Evolutionary conservation across 2,797 vertebrate genomes (phyloP), one percentile per base, ranked within the genome.

Genomic region (Benthosema pterotum): DNA sequence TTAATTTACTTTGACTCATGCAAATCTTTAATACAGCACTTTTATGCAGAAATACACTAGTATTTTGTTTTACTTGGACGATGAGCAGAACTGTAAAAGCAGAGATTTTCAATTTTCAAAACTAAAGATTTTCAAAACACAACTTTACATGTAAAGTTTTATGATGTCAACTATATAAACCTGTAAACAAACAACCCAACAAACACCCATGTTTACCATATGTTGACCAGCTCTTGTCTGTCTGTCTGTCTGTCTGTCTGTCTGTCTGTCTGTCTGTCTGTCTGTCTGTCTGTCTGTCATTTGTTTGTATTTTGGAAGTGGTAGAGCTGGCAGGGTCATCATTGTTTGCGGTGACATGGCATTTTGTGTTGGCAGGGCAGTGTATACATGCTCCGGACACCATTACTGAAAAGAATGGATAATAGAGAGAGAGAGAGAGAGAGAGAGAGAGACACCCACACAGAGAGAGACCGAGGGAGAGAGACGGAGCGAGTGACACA

Each of bases 291-390:
- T 13, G 13, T 6, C 8, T 28, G 25, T 16, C 46, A 42, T 42
- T 57, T 80, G 76, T 79, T 71, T 57, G 0, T 61, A 13, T 38
- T 73, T 58, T 58, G 38, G 47, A 55, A 53, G 60, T 15, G 49
- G 17, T 52, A 57, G 65, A 45, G 52, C 13, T 63, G 54, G 42
- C 63, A 6, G 58, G 4, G 55, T 73, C 53, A 19, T 72, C 46
- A 58, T 66, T 69, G 64, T 72, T 53, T 47, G 4, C 22, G 8
- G 60, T 73, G 58, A 72, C 71, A 4, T 14, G 25, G 56, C 57
- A 42, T 48, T 65, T 54, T 72, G 72, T 72, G 65, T 65, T 71
- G 60, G 63, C 46, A 52, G 49, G 38, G 19, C 32, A 63, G 16
- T 22, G 22, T 70, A 32, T 18, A 62, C 18, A 25, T 25, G 22